Evolutionary conservation across 2,797 vertebrate species (phyloP), one percentile per base, ranked within the genome.

Genomic region (Sardinella longiceps): DNA sequence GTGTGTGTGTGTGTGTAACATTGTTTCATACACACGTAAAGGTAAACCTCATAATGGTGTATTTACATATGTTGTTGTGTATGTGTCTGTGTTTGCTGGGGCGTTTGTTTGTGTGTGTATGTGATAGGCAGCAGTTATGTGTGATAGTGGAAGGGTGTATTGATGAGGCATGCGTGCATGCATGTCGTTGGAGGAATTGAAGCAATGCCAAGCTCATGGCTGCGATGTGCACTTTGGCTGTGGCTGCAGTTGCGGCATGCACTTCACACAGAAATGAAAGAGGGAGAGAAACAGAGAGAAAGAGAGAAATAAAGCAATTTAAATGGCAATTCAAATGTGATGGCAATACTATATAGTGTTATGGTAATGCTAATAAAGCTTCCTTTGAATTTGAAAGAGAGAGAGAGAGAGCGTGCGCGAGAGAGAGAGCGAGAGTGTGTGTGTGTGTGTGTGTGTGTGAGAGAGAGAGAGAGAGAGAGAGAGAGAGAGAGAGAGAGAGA

Each of bases 131-230:
- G 15, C 33, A 48, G 20, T 23, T 74, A 39, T 74, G 33, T 23
- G 1, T 18, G 5, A 20, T 18, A 9, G 33, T 39, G 9, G 20
- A 11, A 15, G 30, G 15, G 66, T 58, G 25, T 80, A 74, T 74
- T 74, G 66, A 74, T 74, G 66, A 74, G 43, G 30, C 15, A 43
- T 43, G 37, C 28, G 58, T 46, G 87, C 84, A 74, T 81, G 81
- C 80, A 63, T 85, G 84, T 77, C 46, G 84, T 84, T 86, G 77
- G 82, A 33, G 80, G 84, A 89, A 86, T 84, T 87, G 87, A 88
- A 87, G 89, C 85, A 87, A 85, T 86, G 83, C 83, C 85, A 86
- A 87, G 84, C 84, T 87, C 84, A 50, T 84, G 84, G 83, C 66
- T 86, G 4, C 83, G 81, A 56, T 83, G 86, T 88, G 81, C 85